A percentile compares a stretch with the other conserved stretches of the same genome.
These are phyloP conservation scores for Brachyopa scutellaris DNA, from an alignment of 2,888 invertebrate species.

Conservation along the genomic window DNA sequence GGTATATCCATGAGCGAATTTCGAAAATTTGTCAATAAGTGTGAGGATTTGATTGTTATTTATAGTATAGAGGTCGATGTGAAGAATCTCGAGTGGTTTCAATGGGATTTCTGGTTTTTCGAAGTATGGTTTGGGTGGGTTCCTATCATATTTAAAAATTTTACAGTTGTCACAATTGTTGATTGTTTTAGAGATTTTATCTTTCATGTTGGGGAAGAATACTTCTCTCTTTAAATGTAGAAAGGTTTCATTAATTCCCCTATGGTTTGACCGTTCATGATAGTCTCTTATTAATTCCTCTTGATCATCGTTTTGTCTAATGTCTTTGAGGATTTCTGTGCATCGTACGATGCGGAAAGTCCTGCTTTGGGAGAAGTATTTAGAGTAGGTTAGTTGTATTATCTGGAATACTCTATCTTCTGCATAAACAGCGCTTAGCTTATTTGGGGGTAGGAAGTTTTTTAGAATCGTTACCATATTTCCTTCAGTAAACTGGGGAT, in stretches of 20 bases:
- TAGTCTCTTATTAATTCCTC: constrained; percentile 26
- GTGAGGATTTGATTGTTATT: constrained; percentile 34
- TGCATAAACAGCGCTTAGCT: not conserved
- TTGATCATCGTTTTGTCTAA: constrained; percentile 15
- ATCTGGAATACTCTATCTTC: constrained; percentile 39
- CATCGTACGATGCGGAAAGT: constrained; percentile 31
- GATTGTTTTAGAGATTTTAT: constrained; percentile 35
- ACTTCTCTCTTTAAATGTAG: constrained; percentile 6
- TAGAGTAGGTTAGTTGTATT: no score
- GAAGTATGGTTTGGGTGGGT: constrained; percentile 4
- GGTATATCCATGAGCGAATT: constrained; percentile 35
- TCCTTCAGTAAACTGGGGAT: no score
- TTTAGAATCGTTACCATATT: constrained; percentile 56
- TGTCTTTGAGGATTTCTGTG: constrained; percentile 18
- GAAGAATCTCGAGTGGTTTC: constrained; percentile 60
- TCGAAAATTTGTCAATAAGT: no score
- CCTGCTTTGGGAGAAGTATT: constrained; percentile 47
- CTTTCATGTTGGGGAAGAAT: constrained; percentile 48
- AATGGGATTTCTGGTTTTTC: constrained; percentile 59
- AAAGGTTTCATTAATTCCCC: constrained; percentile 6
- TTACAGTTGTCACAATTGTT: constrained; percentile 47
- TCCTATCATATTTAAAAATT: no score
- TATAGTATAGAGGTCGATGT: constrained; percentile 64
- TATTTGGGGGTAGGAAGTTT: constrained; percentile 57
- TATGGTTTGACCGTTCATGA: constrained; percentile 23